phyloP scores from a whole-genome alignment of 1,140 invertebrate species.

The Drosophila asahinai region DNA sequence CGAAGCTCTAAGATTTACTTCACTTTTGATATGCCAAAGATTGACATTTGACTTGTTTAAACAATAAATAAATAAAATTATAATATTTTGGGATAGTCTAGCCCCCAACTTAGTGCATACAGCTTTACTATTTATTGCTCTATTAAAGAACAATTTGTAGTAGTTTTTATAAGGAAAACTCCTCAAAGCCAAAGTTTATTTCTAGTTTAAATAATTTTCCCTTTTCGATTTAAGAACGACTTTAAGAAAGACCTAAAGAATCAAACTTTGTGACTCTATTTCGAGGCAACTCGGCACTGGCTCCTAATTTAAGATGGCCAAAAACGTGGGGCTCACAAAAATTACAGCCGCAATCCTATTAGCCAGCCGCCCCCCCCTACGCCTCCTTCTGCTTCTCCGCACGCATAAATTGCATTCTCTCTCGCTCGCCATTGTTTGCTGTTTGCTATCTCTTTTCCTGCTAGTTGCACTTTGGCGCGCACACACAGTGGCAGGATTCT shows the following conservation, averaged over 20 bases:
- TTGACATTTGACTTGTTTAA: too few species aligned
- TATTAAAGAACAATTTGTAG: too few species aligned
- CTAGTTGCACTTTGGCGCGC: constrained; percentile 43
- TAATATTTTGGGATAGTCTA: too few species aligned
- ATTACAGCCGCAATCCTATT: constrained; percentile 65
- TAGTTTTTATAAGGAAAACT: neutral
- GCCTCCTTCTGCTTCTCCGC: neutral
- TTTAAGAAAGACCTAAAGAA: neutral
- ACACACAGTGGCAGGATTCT: constrained; percentile 45
- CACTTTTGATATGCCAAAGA: too few species aligned
- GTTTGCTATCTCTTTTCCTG: constrained; percentile 45
- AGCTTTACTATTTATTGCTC: too few species aligned
- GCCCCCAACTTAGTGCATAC: too few species aligned
- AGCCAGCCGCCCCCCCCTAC: constrained; percentile 2
- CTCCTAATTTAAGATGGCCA: constrained; percentile 1
- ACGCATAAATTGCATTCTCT: constrained; percentile 55
- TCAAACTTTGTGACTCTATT: constrained; percentile 2
- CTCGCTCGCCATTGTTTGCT: constrained; percentile 15
- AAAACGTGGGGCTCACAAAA: constrained; percentile 20
- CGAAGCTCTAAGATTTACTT: too few species aligned
- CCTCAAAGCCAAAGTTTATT: too few species aligned
- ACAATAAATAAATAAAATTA: too few species aligned
- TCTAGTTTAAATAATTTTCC: neutral
- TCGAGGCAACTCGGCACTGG: neutral
- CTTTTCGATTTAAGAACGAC: neutral